Evolutionary conservation across 2,888 invertebrate species (phyloP).

Genomic region (Eulithis testata): DNA sequence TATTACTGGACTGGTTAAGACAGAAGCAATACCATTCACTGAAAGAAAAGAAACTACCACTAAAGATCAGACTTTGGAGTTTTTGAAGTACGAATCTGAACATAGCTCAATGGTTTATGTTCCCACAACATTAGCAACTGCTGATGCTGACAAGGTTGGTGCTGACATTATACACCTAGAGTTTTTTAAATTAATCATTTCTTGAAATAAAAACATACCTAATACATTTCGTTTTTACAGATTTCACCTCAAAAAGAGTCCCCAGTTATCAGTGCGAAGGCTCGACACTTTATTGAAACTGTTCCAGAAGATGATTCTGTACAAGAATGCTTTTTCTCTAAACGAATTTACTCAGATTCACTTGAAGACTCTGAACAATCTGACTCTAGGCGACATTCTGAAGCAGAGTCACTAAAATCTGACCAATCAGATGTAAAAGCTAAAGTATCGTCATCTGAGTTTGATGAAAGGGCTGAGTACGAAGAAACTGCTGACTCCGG

Average conservation of each 20-base stretch:
- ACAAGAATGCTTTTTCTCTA: conserved; percentile 83
- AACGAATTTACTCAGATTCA: conserved; percentile 81
- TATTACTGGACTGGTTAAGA: conserved; percentile 48
- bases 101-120: conserved; percentile 64
- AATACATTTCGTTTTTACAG: conserved; percentile 47
- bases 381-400: conserved; percentile 79
- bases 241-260: conserved; percentile 72
- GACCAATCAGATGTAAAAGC: conserved; percentile 79
- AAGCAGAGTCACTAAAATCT: conserved; percentile 81
- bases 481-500: conserved; percentile 79
- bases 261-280: conserved; percentile 81
- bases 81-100: conserved; percentile 71
- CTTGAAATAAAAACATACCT: no score
- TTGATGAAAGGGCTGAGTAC: conserved; percentile 80
- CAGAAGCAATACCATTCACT: conserved; percentile 40
- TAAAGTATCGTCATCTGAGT: conserved; percentile 79
- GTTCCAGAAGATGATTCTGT: conserved; percentile 84
- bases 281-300: conserved; percentile 81
- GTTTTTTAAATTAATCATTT: no score
- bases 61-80: conserved; percentile 65
- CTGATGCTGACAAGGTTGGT: conserved; percentile 66
- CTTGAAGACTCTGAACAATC: conserved; percentile 81
- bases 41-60: conserved; percentile 47
- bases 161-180: not conserved
- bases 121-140: conserved; percentile 42